Conservation (phyloP, 2,113 vertebrate species). For the Ancistrus triradiatus region DNA sequence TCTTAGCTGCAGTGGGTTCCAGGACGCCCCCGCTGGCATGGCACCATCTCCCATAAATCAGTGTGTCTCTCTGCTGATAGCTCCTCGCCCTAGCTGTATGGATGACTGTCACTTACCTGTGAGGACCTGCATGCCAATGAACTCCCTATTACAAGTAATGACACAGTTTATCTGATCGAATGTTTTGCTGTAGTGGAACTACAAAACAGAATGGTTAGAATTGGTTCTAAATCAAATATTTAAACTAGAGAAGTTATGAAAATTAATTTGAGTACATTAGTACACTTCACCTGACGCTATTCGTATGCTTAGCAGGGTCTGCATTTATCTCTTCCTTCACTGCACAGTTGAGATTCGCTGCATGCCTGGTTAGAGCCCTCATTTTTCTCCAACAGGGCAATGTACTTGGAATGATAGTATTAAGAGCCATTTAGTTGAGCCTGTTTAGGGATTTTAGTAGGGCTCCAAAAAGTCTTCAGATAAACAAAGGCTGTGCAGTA, state of each 20-base stretch:
- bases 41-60: conserved; percentile 58
- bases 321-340: conserved; percentile 11
- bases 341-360: background rate
- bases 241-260: no score
- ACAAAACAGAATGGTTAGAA: no score
- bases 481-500: conserved; percentile 42
- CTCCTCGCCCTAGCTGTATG: conserved; percentile 57
- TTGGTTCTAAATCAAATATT: no score
- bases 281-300: background rate
- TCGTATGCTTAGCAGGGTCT: background rate
- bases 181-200: conserved; percentile 6
- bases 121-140: conserved; percentile 61
- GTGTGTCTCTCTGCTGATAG: conserved; percentile 62
- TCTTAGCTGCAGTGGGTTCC: conserved; percentile 36
- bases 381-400: conserved; percentile 12
- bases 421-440: conserved; percentile 16
- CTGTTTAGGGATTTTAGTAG: no score
- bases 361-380: background rate
- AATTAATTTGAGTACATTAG: background rate
- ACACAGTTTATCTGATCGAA: conserved; percentile 45
- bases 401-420: conserved; percentile 17
- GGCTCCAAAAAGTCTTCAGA: conserved; percentile 28
- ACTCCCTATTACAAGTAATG: conserved; percentile 50
- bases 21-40: conserved; percentile 43
- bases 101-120: conserved; percentile 62